These are phyloP conservation scores for Acanthurus lineatus DNA, from an alignment of 2,797 vertebrate species.

Conservation along the genomic window DNA sequence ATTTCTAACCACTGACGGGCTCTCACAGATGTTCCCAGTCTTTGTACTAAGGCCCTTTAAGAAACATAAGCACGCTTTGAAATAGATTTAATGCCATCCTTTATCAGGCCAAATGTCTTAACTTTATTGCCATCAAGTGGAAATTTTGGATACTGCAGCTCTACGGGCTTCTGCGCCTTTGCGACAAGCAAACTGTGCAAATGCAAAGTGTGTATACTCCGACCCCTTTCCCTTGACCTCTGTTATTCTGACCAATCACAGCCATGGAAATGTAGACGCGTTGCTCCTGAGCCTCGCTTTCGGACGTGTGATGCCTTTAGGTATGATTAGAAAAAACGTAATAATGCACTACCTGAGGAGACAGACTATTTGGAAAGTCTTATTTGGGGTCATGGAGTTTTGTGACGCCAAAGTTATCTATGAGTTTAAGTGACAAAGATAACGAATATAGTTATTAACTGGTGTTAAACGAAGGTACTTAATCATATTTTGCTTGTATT, in stretches of 20 bases:
- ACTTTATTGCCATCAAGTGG: conserved; percentile 58
- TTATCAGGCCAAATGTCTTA: conserved; percentile 1
- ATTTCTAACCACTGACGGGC: background rate
- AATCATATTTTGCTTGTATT: background rate
- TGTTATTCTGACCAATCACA: conserved; percentile 19
- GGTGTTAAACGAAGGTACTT: background rate
- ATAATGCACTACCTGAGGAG: background rate
- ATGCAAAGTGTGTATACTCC: background rate
- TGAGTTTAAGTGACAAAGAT: background rate
- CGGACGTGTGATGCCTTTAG: conserved; percentile 19
- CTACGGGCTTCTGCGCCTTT: background rate
- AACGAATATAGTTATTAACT: background rate
- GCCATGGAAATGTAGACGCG: background rate
- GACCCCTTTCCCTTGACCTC: background rate
- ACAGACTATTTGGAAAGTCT: background rate
- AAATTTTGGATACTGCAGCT: conserved; percentile 21
- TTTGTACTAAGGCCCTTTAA: background rate
- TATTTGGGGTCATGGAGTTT: background rate
- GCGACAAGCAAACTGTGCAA: background rate
- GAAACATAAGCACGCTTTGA: conserved; percentile 4
- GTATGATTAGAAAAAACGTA: background rate
- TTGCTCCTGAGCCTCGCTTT: background rate
- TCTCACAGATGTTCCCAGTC: background rate
- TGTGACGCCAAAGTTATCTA: background rate
- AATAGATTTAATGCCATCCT: background rate